These are phyloP conservation scores for Kryptolebias marmoratus DNA, from an alignment of 2,113 vertebrate species.

Conservation along the genomic window DNA sequence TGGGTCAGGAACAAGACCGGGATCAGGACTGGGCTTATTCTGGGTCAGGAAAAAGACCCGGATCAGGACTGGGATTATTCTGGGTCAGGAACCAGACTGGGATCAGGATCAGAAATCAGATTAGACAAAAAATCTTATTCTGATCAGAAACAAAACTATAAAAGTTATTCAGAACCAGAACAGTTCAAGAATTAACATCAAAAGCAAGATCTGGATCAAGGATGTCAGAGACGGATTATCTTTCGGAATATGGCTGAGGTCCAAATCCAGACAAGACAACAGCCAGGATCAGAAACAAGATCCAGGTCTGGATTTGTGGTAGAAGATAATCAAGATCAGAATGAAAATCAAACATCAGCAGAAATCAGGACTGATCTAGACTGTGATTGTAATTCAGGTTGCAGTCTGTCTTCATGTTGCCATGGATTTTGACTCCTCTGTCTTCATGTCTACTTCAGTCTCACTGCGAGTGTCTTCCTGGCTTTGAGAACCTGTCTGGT, in stretches of 20 bases:
- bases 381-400: neutral
- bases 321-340: neutral
- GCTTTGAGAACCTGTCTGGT: conserved; percentile 76
- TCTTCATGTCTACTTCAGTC: conserved; percentile 76
- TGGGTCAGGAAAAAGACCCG: neutral
- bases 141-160: neutral
- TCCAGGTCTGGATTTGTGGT: neutral
- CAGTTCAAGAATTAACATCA: neutral
- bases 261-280: too few species aligned
- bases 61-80: neutral
- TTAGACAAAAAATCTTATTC: neutral
- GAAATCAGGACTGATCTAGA: neutral
- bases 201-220: neutral
- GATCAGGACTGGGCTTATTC: neutral
- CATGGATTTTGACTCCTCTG: neutral
- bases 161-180: neutral
- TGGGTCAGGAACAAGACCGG: neutral
- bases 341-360: neutral
- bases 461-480: conserved; percentile 90
- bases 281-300: neutral
- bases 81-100: neutral
- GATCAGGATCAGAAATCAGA: neutral
- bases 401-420: neutral
- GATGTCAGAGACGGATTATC: too few species aligned
- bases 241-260: too few species aligned